Evolutionary conservation across 1,140 invertebrate species (phyloP).

Genomic region (Leptinotarsa undecemlineata): DNA sequence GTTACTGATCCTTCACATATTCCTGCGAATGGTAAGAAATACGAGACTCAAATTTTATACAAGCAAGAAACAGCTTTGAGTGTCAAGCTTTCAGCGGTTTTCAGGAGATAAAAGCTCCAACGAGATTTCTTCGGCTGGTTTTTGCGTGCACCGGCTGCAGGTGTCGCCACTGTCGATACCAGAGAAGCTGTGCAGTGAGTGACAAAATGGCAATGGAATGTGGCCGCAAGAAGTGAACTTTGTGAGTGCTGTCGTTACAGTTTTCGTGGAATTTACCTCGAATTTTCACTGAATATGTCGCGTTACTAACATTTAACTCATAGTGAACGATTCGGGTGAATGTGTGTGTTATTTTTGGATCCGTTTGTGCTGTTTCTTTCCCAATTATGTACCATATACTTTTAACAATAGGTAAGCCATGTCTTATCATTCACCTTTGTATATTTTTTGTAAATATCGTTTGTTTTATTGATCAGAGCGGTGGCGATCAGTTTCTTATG

Average conservation of each 20-base stretch:
- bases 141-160: conserved; percentile 26
- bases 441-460: conserved; percentile 46
- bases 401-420: conserved; percentile 54
- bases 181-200: conserved; percentile 46
- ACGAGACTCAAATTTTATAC: too few relatives aligned
- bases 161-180: conserved; percentile 27
- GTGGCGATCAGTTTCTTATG: neutral
- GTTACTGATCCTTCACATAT: neutral
- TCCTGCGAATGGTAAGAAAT: too few relatives aligned
- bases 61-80: neutral
- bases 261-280: conserved; percentile 22
- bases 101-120: conserved; percentile 17
- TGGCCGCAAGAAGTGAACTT: conserved; percentile 46
- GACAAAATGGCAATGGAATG: conserved; percentile 54
- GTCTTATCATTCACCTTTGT: conserved; percentile 52
- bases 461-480: conserved; percentile 42
- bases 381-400: conserved; percentile 44
- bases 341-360: conserved; percentile 37
- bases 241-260: conserved; percentile 32
- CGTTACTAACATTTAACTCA: conserved; percentile 32
- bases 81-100: neutral
- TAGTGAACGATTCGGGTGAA: conserved; percentile 30
- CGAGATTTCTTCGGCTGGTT: neutral
- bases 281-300: conserved; percentile 32
- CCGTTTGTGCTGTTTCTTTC: conserved; percentile 34